Evolutionary conservation across 2,797 vertebrate species (phyloP), one percentile per base, ranked within the genome.

Genomic region (Etheostoma perlongum): DNA sequence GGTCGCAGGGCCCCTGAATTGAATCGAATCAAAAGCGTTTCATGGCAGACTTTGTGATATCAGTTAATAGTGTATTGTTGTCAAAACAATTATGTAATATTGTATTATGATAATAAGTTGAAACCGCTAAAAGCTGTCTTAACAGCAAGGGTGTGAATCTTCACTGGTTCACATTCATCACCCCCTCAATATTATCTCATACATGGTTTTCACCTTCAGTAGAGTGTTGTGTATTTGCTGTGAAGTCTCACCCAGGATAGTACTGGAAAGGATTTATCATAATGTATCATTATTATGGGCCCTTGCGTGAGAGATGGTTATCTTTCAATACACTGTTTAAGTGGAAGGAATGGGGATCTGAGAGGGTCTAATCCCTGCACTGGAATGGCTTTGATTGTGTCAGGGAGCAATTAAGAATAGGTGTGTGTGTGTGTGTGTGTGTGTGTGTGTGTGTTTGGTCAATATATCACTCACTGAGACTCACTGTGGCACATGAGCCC

Each of bases 341-440:
- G 86, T 89, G 89, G 85, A 93, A 89, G 79, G 66, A 85, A 83
- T 83, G 5, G 89, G 82, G 49, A 71, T 78, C 70, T 85, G 67
- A 73, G 60, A 83, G 75, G 69, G 82, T 74, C 71, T 89, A 90
- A 92, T 91, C 89, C 81, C 66, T 71, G 7, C 27, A 49, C 48
- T 85, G 84, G 82, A 88, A 92, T 89, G 83, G 83, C 89, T 91
- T 91, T 91, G 89, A 91, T 89, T 87, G 63, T 84, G 73, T 89
- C 74, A 75, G 70, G 74, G 67, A 78, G 81, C 82, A 79, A 83
- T 88, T 88, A 91, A 80, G 81, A 74, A 80, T 67, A 89, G 77
- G 82, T 89, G 84, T 44, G 14, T n/a, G n/a, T n/a, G n/a, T n/a
- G n/a, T n/a, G n/a, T n/a, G n/a, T 85, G 78, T 83, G 82, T 88